A percentile compares a stretch with the other conserved stretches of the same genome.
phyloP scores from a whole-genome alignment of 2,888 invertebrate genomes.

The Agonopterix arenella region DNA sequence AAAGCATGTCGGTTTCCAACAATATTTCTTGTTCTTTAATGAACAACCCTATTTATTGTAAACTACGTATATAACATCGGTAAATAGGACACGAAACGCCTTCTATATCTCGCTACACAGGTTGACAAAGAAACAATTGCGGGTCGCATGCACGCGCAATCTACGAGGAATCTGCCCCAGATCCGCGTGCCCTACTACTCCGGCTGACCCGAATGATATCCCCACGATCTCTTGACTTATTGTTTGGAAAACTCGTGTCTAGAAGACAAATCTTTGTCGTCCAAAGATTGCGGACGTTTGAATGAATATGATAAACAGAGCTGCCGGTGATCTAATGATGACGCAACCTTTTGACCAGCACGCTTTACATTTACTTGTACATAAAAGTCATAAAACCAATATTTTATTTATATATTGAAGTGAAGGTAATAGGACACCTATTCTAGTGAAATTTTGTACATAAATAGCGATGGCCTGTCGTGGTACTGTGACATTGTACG shows the following conservation, averaged over 20 bases:
- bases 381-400: too few relatives aligned
- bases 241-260: slow-evolving; percentile 1
- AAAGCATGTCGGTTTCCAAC: too few relatives aligned
- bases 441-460: too few relatives aligned
- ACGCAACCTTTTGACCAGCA: too few relatives aligned
- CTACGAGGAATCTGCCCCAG: slow-evolving; percentile 2
- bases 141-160: neutral
- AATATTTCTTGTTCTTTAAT: too few relatives aligned
- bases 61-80: neutral
- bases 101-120: neutral
- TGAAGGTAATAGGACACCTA: too few relatives aligned
- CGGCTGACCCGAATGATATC: slow-evolving; percentile 4
- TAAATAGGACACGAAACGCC: neutral
- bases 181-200: neutral
- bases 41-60: too few relatives aligned
- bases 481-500: slow-evolving; percentile 3
- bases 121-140: slow-evolving; percentile 3
- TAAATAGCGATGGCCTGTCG: neutral
- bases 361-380: too few relatives aligned
- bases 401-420: too few relatives aligned
- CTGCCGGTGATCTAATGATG: too few relatives aligned
- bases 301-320: neutral
- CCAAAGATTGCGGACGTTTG: neutral
- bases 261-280: slow-evolving; percentile 2
- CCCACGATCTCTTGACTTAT: slow-evolving; percentile 2